Base-by-base conservation (phyloP, 64 coral and sea anemone species). In the Actinia tenebrosa region DNA sequence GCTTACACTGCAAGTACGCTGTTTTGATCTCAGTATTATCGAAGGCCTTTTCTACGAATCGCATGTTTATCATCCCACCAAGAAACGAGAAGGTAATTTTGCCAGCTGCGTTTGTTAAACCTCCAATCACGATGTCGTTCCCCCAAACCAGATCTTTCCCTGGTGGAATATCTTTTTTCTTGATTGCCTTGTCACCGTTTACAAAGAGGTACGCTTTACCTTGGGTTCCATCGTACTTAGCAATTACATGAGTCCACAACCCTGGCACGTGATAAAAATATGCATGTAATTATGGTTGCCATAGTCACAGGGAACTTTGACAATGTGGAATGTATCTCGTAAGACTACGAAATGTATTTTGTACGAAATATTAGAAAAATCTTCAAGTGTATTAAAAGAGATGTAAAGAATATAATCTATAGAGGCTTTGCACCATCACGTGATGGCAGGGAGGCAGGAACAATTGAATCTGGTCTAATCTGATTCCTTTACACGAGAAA, bases 181-280 rank as follows among this genome's bases (percentile, higher is more conserved):
- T 84, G 44, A 56, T 22, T 20, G 22, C 20, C 22, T 84, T 84
- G 25, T 47, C 50, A 1, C 50, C 82, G 82, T 84, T 84, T 27
- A 84, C 27, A n/a, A 84, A 84, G 82, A 84, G 30, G 42, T 85
- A 85, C 19, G 83, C 83, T 18, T 46, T 45, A 16, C 83, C 23
- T 56, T 85, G 83, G 16, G 15, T 85, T 6, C 54, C 83, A 85
- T 85, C 83, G 56, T 85, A 85, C 83, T 85, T 85, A 16, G 83
- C 83, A 37, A 18, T 25, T 20, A 85, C 30, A 42, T 85, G 83
- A 9, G 26, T 64, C 83, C 83, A 85, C 10, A 85, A 53, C 6
- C 83, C 83, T 85, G 83, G 18, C 69, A 75, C 69, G 26, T 42
- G 69, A 15, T 25, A 75, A 42, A 75, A 75, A 37, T 42, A 50